Evolutionary conservation across 2,888 invertebrate genomes (phyloP), one percentile per base, ranked within the genome.

Genomic region (Rugalucina vietnamica): DNA sequence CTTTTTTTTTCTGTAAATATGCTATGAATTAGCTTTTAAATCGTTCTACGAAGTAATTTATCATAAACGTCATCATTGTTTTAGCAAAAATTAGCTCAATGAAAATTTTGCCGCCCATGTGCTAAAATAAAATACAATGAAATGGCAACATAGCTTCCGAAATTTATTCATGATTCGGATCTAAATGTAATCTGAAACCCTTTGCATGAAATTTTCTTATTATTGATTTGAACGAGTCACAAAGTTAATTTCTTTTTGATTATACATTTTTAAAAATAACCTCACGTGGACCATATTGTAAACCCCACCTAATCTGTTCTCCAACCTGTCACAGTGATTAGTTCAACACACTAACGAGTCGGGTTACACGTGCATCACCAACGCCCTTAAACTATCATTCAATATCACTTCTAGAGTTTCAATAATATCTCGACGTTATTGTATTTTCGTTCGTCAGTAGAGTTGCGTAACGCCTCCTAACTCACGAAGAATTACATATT

Each of bases 211-310:
- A 34, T 34, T 65, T 65, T 65, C 34, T 29, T 60, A 60, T 65
- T 65, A 65, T 65, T 65, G 65, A 65, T 65, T 65, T 65, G 24
- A 65, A 34, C 21, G 34, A 34, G 32, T 18, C 10, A 32, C 32
- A 65, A 65, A 65, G 65, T 65, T 65, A 65, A 65, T 65, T 65
- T 65, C 65, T 65, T 65, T 65, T 24, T 65, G 65, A 65, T 65
- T 65, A 65, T 65, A 65, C 65, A 65, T 32, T 65, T 65, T 32
- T 34, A 29, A 43, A 65, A 65, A 29, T 34, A 34, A 65, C 27
- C 29, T 65, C 65, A 65, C 65, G 65, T 65, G 65, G 21, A n/a
- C 29, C 65, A 65, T 65, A 65, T 65, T 65, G 65, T 65, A 14
- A 34, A 65, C 65, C 65, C 1, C 65, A 34, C 65, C 65, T 65